These are phyloP conservation scores for Caenorhabditis briggsae DNA, from an alignment of 1,140 invertebrate genomes.

Conservation along the genomic window DNA sequence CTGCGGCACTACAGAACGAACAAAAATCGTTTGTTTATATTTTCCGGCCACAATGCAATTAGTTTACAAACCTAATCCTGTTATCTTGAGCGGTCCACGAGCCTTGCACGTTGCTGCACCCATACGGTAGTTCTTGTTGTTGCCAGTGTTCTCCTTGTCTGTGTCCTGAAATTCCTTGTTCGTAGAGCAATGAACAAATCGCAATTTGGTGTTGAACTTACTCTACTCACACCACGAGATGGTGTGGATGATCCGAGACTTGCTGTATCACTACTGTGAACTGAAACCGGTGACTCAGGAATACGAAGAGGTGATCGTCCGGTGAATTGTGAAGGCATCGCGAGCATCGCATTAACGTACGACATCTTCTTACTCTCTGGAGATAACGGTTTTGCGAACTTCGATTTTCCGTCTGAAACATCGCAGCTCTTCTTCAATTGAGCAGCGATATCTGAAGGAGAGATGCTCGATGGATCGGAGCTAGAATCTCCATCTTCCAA, in stretches of 20 bases:
- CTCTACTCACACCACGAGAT: background rate
- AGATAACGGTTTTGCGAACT: conserved; percentile 21
- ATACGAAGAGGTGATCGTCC: conserved; percentile 56
- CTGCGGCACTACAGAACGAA: background rate
- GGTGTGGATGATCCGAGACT: conserved; percentile 21
- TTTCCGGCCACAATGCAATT: background rate
- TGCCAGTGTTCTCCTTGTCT: conserved; percentile 41
- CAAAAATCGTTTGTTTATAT: background rate
- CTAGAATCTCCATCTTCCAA: conserved; percentile 58
- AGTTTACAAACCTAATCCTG: conserved; percentile 39
- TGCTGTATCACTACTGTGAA: conserved; percentile 5
- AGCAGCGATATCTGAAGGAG: conserved; percentile 14
- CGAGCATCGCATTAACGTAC: conserved; percentile 61
- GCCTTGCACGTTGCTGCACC: conserved; percentile 21
- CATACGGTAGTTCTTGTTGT: conserved; percentile 31
- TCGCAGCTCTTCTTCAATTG: background rate
- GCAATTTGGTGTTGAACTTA: background rate
- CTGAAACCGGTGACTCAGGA: background rate
- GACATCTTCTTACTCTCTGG: conserved; percentile 61
- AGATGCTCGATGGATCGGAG: conserved; percentile 25
- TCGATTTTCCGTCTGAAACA: background rate
- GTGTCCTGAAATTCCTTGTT: background rate
- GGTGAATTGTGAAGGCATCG: conserved; percentile 59
- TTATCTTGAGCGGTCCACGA: conserved; percentile 51
- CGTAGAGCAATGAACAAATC: background rate